Evolutionary conservation across 2,888 invertebrate species (phyloP).

Genomic region (Zaprionus lineosus): DNA sequence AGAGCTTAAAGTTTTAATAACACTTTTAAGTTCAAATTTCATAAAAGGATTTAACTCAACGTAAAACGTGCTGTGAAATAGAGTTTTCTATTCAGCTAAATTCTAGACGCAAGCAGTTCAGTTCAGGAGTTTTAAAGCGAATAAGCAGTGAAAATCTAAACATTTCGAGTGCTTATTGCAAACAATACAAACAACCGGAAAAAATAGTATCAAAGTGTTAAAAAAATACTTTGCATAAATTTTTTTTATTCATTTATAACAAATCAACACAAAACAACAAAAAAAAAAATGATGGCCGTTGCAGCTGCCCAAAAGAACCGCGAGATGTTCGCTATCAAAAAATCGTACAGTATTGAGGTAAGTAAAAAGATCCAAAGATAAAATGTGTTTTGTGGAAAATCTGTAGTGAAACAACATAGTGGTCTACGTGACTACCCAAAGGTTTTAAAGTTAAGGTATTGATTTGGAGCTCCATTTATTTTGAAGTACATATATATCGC

Average conservation of each 20-base stretch:
- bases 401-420: slow-evolving; percentile 11
- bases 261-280: slow-evolving; percentile 70
- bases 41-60: slow-evolving; percentile 42
- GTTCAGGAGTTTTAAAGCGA: slow-evolving; percentile 56
- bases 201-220: slow-evolving; percentile 77
- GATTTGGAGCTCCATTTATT: slow-evolving; percentile 16
- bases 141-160: slow-evolving; percentile 81
- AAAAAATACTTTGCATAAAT: slow-evolving; percentile 68
- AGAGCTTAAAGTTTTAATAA: slow-evolving; percentile 21
- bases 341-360: slow-evolving; percentile 98
- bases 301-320: slow-evolving; percentile 96
- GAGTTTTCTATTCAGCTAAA: slow-evolving; percentile 66
- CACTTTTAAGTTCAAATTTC: slow-evolving; percentile 45
- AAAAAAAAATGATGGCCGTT: slow-evolving; percentile 89
- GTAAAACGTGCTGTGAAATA: slow-evolving; percentile 46
- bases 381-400: neutral
- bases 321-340: slow-evolving; percentile 98
- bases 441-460: slow-evolving; percentile 39
- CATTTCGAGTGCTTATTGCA: slow-evolving; percentile 80
- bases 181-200: slow-evolving; percentile 29
- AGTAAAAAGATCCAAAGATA: slow-evolving; percentile 81
- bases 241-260: slow-evolving; percentile 61
- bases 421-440: slow-evolving; percentile 68
- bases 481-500: slow-evolving; percentile 3
- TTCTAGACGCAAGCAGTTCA: slow-evolving; percentile 77